phyloP scores from a whole-genome alignment of 2,797 vertebrate species.

The Petrocephalus sullivani region DNA sequence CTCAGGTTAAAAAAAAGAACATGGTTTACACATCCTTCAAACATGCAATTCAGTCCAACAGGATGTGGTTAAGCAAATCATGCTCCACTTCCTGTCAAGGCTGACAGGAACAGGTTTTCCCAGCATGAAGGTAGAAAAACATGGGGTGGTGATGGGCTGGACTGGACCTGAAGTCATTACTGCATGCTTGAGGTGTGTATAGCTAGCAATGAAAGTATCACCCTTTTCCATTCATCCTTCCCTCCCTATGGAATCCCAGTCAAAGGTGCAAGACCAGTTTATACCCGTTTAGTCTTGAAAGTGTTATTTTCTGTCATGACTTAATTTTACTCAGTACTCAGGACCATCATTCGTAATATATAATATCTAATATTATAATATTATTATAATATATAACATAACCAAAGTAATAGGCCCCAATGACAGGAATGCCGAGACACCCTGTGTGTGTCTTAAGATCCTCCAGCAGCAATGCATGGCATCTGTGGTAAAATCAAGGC shows the following conservation, averaged over 20 bases:
- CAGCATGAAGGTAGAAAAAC: neutral
- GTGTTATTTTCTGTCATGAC: neutral
- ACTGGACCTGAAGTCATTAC: conserved; percentile 4
- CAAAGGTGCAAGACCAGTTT: neutral
- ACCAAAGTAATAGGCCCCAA: neutral
- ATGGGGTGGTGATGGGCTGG: neutral
- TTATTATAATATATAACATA: neutral
- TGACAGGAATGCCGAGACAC: neutral
- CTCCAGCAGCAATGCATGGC: neutral
- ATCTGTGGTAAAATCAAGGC: conserved; percentile 18
- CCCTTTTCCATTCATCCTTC: neutral
- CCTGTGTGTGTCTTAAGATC: neutral
- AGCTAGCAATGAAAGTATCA: neutral
- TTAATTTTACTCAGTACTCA: neutral
- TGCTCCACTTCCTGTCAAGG: neutral
- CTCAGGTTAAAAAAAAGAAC: neutral
- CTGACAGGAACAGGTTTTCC: neutral
- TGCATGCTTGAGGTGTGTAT: neutral
- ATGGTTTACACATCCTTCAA: neutral
- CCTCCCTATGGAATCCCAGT: neutral
- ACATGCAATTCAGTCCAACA: neutral
- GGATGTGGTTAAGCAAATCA: neutral
- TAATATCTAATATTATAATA: too few relatives aligned
- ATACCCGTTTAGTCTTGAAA: neutral
- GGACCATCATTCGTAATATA: neutral